Conservation (phyloP, 2,113 vertebrate genomes). For the Daubentonia madagascariensis region DNA sequence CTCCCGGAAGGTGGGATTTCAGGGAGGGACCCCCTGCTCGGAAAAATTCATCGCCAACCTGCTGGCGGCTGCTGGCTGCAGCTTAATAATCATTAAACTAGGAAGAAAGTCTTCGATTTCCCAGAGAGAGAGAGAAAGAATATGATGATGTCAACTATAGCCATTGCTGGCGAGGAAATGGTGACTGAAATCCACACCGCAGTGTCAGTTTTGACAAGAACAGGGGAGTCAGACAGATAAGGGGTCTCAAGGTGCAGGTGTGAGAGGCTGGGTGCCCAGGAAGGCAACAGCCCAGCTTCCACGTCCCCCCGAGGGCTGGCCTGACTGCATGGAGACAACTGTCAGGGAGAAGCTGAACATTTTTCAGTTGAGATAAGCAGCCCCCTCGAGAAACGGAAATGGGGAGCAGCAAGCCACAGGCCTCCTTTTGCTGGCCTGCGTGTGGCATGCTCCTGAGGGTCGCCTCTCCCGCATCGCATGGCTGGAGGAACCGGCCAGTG, state of each 20-base stretch:
- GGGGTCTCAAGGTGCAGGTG: background rate
- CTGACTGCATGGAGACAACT: too few relatives aligned
- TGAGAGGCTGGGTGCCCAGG: background rate
- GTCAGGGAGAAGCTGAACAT: fast-evolving
- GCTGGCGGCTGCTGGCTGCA: background rate
- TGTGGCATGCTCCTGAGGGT: fast-evolving
- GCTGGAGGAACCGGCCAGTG: fast-evolving
- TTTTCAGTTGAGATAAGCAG: background rate
- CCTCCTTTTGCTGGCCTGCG: fast-evolving
- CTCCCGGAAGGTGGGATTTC: background rate
- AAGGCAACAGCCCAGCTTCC: too few relatives aligned
- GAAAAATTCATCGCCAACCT: background rate
- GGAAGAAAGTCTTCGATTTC: background rate
- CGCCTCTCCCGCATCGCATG: fast-evolving
- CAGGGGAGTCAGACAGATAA: too few relatives aligned
- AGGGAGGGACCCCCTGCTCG: background rate
- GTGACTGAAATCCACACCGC: fast-evolving
- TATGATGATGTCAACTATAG: fast-evolving
- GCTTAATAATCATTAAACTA: background rate
- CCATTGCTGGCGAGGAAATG: fast-evolving
- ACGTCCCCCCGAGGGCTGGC: background rate
- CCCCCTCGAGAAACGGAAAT: background rate
- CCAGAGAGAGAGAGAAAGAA: background rate
- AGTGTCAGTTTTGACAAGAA: fast-evolving
- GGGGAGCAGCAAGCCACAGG: fast-evolving